Evolutionary conservation across 2,113 vertebrate genomes (phyloP).

Genomic region (Boleophthalmus pectinirostris): DNA sequence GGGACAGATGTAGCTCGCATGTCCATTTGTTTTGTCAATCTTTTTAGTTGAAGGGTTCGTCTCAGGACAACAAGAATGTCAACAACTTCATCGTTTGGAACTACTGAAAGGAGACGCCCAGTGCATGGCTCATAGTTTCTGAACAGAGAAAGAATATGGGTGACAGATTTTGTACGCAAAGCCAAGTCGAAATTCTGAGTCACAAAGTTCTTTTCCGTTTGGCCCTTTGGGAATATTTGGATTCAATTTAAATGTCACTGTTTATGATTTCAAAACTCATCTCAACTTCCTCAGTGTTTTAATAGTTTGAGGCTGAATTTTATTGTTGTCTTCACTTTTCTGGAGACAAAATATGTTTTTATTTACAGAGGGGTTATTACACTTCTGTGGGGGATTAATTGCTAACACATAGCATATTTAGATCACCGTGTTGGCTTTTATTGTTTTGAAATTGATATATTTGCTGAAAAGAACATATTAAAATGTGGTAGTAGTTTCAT

Average conservation of each 20-base stretch:
- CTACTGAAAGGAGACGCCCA: slow-evolving; percentile 29
- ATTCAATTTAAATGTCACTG: slow-evolving; percentile 31
- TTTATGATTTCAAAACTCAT: not conserved
- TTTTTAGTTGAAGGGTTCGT: slow-evolving; percentile 12
- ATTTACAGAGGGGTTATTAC: not conserved
- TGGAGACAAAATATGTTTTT: not conserved
- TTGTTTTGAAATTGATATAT: no score
- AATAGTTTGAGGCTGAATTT: slow-evolving; percentile 23
- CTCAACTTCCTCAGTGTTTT: slow-evolving; percentile 15
- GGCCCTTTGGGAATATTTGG: slow-evolving; percentile 20
- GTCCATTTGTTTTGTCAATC: slow-evolving; percentile 7
- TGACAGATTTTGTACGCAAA: not conserved
- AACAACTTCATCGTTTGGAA: slow-evolving; percentile 2
- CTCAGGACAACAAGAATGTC: slow-evolving; percentile 10
- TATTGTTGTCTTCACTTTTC: slow-evolving; percentile 26
- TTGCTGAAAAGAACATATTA: no score
- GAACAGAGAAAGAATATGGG: not conserved
- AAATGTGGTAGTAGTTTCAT: no score
- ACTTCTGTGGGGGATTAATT: no score
- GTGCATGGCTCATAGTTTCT: slow-evolving; percentile 35
- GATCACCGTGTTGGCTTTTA: no score
- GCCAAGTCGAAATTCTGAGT: slow-evolving; percentile 11
- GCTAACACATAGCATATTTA: no score
- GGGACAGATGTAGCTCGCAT: not conserved
- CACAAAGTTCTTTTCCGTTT: slow-evolving; percentile 29